Percentiles rank a stretch among this genome's conserved stretches.
phyloP scores from a whole-genome alignment of 2,888 invertebrate genomes.

The Yponomeuta plumbellus region DNA sequence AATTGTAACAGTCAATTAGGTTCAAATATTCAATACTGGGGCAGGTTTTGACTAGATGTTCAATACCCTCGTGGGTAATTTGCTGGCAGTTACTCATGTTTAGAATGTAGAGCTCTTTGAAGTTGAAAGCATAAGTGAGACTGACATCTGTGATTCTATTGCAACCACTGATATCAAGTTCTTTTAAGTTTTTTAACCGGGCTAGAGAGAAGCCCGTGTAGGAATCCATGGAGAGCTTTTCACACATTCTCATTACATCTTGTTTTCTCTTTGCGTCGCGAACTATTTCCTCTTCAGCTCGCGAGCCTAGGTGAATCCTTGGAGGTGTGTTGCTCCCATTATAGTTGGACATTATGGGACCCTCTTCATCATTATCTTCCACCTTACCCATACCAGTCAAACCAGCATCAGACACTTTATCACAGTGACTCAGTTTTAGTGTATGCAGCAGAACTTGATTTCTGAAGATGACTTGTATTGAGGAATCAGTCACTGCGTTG shows the following conservation, averaged over 20 bases:
- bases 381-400: constrained; percentile 80
- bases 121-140: constrained; percentile 80
- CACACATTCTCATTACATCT: constrained; percentile 79
- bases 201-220: constrained; percentile 72
- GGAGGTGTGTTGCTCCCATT: constrained; percentile 39
- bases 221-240: constrained; percentile 60
- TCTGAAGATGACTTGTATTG: constrained; percentile 81
- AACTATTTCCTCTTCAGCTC: constrained; percentile 82
- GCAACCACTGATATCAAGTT: constrained; percentile 81
- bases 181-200: constrained; percentile 70
- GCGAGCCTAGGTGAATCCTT: constrained; percentile 78
- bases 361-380: constrained; percentile 43
- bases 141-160: constrained; percentile 84
- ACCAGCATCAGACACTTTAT: constrained; percentile 82
- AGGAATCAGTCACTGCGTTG: constrained; percentile 82
- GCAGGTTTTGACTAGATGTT: constrained; percentile 79
- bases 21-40: constrained; percentile 82
- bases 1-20: constrained; percentile 80
- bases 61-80: constrained; percentile 80
- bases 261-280: constrained; percentile 80
- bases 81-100: constrained; percentile 82
- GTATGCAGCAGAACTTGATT: constrained; percentile 76
- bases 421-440: constrained; percentile 81
- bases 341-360: constrained; percentile 51
- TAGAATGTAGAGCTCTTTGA: constrained; percentile 78